Evolutionary conservation across 2,888 invertebrate species (phyloP), one percentile per base, ranked within the genome.

Genomic region (Lamproptera curius): DNA sequence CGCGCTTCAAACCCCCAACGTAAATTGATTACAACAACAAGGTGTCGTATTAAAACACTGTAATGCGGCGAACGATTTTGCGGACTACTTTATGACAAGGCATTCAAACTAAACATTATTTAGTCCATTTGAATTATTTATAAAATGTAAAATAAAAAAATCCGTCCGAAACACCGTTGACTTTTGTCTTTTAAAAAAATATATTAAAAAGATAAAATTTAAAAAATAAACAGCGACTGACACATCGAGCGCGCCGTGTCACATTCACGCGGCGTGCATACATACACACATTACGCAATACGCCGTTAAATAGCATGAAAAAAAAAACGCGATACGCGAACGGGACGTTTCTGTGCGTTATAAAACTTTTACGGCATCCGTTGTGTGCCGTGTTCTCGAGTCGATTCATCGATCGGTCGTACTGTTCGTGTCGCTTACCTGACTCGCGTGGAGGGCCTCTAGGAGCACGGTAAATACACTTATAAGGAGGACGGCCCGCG

Each of bases 401-500:
- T n/a, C n/a, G n/a, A n/a, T n/a, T n/a, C n/a, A n/a, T n/a, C n/a
- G n/a, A n/a, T n/a, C n/a, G n/a, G n/a, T n/a, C n/a, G n/a, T n/a
- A n/a, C n/a, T n/a, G n/a, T n/a, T n/a, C n/a, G 55, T 57, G 60
- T 69, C 9, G 3, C 81, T 89, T 79, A 90, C 90, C 90, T 89
- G 88, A 69, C 86, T 87, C 61, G 87, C 85, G 61, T 83, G 83
- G 65, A 89, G 85, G 76, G 86, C 88, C 79, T 89, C 89, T 84
- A 87, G 83, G 77, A 88, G 79, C 80, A 89, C 83, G 77, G 86
- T 83, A 80, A 89, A 87, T 76, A 89, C 89, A 89, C 89, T 86
- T 75, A 89, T 78, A 83, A 89, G 84, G 78, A 89, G 84, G 81
- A 89, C 87, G 83, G 87, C 88, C 76, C 88, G 90, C 90, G 89